phyloP scores from a whole-genome alignment of 2,797 vertebrate species.

The Etheostoma nigrum region DNA sequence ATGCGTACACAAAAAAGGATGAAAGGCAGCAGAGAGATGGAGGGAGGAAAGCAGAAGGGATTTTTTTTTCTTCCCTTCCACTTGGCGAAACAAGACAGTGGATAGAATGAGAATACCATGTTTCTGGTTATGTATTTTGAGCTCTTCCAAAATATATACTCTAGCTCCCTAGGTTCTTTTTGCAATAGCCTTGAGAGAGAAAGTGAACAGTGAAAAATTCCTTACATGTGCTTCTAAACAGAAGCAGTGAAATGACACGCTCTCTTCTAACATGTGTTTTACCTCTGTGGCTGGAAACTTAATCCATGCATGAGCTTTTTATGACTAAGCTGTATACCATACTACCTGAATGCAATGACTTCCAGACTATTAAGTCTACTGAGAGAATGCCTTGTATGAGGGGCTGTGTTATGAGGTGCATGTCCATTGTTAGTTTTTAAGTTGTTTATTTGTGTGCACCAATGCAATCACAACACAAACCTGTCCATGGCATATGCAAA shows the following conservation, averaged over 20 bases:
- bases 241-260: conserved; percentile 38
- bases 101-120: conserved; percentile 51
- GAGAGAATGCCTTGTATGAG: neutral
- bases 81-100: conserved; percentile 41
- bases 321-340: conserved; percentile 40
- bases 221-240: conserved; percentile 49
- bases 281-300: conserved; percentile 51
- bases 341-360: conserved; percentile 17
- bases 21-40: conserved; percentile 23
- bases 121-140: conserved; percentile 50
- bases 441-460: neutral
- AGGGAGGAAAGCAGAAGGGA: conserved; percentile 9
- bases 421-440: neutral
- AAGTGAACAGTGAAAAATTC: conserved; percentile 37
- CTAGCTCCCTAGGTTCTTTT: neutral
- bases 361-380: conserved; percentile 3
- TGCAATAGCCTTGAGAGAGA: conserved; percentile 20
- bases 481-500: neutral
- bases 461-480: neutral
- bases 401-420: no score
- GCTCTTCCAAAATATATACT: conserved; percentile 17
- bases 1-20: conserved; percentile 30
- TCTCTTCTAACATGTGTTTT: conserved; percentile 56
- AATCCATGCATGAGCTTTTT: conserved; percentile 59
- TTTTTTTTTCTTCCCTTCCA: neutral